Evolutionary conservation across 2,113 vertebrate genomes (phyloP), one percentile per base, ranked within the genome.

Genomic region (Cathartes aura): DNA sequence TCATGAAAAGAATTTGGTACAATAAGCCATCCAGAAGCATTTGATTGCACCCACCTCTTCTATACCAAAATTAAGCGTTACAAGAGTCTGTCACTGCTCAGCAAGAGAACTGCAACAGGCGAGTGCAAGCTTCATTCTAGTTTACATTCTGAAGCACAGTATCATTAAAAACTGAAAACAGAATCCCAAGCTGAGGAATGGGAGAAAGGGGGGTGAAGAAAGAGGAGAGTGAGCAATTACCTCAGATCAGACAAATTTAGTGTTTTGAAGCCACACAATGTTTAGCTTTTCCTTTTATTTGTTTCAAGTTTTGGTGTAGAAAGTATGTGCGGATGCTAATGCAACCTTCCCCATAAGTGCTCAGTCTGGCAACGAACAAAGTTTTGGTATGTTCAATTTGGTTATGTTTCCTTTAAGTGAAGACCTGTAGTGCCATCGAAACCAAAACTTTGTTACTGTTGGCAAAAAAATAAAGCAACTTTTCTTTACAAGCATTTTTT

Each of bases 291-390:
- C 92, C 96, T 96, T 97, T 97, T 97, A 96, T 96, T 98, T 68
- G 84, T 95, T 98, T 98, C 98, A 98, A 98, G 98, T 98, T 98
- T 98, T 98, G 98, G 98, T 98, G 97, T 88, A 97, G 91, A 96
- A 97, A 96, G 93, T 87, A 86, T 97, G 94, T 97, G 97, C 94
- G 45, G 96, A 96, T 96, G 94, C 95, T 90, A 96, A 96, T 19
- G 91, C 97, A 94, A 67, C 92, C 91, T 87, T 97, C 93, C 94
- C 94, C 50, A 5, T 89, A 96, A 97, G 94, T 97, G 94, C 95
- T 97, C 18, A 34, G 92, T 97, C 95, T 93, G 95, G 93, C 97
- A 98, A 98, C 32, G 1, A 98, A 96, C 92, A 96, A 88, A 96
- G 96, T 98, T 98, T 96, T 97, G 97, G 97, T 84, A 20, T 93